Conservation (phyloP, 2,888 invertebrate genomes). For the Amblyteles armatorius region DNA sequence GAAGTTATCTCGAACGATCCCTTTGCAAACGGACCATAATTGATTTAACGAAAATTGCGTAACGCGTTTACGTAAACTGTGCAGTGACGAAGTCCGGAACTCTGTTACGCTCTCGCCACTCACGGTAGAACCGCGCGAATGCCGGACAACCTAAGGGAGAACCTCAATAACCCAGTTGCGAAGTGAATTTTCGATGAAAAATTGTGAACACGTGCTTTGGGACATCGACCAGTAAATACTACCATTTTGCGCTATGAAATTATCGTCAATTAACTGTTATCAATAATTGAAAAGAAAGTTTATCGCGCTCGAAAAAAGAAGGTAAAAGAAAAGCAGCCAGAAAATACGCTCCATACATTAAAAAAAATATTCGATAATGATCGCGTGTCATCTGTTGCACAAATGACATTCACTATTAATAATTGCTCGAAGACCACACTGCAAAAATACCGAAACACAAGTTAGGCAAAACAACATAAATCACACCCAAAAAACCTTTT, state of each 20-base stretch:
- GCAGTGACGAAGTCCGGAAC: constrained; percentile 10
- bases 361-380: too few relatives aligned
- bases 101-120: not conserved
- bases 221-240: too few relatives aligned
- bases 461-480: too few relatives aligned
- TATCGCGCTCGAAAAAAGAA: too few relatives aligned
- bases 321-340: too few relatives aligned
- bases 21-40: constrained; percentile 10
- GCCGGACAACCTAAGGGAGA: not conserved
- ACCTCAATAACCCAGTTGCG: not conserved
- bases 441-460: too few relatives aligned
- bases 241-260: not conserved
- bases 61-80: constrained; percentile 64
- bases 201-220: not conserved
- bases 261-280: not conserved
- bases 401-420: too few relatives aligned
- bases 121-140: not conserved
- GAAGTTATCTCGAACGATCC: not conserved
- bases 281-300: not conserved
- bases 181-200: not conserved
- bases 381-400: too few relatives aligned
- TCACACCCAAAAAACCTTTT: too few relatives aligned
- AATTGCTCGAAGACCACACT: too few relatives aligned
- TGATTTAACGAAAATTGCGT: constrained; percentile 64
- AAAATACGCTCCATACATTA: too few relatives aligned